Conservation (phyloP, 1,140 invertebrate genomes). For the Phortica variegata region DNA sequence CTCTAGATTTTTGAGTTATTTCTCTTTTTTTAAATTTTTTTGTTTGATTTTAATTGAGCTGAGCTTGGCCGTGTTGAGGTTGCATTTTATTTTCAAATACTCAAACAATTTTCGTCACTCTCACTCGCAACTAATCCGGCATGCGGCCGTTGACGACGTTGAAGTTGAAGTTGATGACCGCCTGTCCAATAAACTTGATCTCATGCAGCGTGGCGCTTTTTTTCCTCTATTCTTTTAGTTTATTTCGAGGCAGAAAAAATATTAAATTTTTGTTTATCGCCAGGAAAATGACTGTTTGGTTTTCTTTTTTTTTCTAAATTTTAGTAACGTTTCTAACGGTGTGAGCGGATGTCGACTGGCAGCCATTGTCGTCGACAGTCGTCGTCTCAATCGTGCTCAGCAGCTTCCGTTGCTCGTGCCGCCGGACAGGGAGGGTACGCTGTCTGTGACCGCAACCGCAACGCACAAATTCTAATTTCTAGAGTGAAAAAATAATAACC, state of each 20-base stretch:
- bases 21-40: slow-evolving; percentile 5
- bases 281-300: too few relatives aligned
- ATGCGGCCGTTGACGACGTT: slow-evolving; percentile 4
- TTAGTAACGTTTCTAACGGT: slow-evolving; percentile 3
- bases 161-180: slow-evolving; percentile 4
- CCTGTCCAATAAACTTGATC: slow-evolving; percentile 44
- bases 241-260: slow-evolving; percentile 23
- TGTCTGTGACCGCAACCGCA: slow-evolving; percentile 7
- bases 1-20: neutral
- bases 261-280: slow-evolving; percentile 43
- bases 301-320: too few relatives aligned
- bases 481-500: slow-evolving; percentile 5
- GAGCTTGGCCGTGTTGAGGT: too few relatives aligned
- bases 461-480: slow-evolving; percentile 46
- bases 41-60: slow-evolving; percentile 53
- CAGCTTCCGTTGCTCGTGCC: slow-evolving; percentile 41
- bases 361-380: slow-evolving; percentile 1
- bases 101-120: neutral
- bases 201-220: too few relatives aligned
- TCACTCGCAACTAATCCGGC: slow-evolving; percentile 12
- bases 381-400: too few relatives aligned
- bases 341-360: slow-evolving; percentile 31
- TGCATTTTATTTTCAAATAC: too few relatives aligned
- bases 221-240: neutral
- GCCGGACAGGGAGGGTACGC: slow-evolving; percentile 39